phyloP scores from a whole-genome alignment of 2,888 invertebrate species.

The Hartigia nigra region DNA sequence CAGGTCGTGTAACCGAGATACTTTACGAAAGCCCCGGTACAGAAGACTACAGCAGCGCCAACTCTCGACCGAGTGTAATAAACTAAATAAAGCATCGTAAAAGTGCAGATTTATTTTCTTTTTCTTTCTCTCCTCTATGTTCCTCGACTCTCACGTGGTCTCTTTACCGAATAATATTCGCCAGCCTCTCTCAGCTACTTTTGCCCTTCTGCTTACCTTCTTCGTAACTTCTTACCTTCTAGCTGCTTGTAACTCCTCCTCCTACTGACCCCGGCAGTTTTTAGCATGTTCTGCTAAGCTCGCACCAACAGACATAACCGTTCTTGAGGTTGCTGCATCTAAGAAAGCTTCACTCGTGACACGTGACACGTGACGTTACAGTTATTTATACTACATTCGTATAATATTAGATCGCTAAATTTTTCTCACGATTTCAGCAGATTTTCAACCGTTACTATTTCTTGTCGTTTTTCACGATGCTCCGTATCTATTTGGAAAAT shows the following conservation, averaged over 20 bases:
- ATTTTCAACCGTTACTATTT: background rate
- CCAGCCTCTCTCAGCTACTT: background rate
- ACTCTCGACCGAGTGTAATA: background rate
- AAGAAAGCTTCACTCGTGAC: background rate
- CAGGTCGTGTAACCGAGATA: background rate
- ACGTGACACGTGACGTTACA: background rate
- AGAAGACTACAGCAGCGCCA: background rate
- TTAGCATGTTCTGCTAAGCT: background rate
- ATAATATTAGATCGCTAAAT: background rate
- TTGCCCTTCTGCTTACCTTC: background rate
- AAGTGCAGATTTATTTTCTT: background rate
- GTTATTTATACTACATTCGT: background rate
- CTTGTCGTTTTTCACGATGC: background rate
- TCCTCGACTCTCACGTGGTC: background rate
- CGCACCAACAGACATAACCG: background rate
- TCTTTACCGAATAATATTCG: background rate
- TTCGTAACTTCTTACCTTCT: background rate
- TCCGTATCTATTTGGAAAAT: background rate
- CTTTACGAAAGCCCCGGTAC: background rate
- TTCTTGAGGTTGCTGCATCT: background rate
- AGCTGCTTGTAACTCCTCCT: background rate
- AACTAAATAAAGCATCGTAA: background rate
- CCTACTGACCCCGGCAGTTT: background rate
- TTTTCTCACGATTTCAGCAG: background rate
- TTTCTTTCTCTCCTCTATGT: background rate